A percentile compares a stretch with the other conserved stretches of the same genome.
Evolutionary conservation across 2,888 invertebrate species (phyloP).

Genomic region (Morpho helenor): DNA sequence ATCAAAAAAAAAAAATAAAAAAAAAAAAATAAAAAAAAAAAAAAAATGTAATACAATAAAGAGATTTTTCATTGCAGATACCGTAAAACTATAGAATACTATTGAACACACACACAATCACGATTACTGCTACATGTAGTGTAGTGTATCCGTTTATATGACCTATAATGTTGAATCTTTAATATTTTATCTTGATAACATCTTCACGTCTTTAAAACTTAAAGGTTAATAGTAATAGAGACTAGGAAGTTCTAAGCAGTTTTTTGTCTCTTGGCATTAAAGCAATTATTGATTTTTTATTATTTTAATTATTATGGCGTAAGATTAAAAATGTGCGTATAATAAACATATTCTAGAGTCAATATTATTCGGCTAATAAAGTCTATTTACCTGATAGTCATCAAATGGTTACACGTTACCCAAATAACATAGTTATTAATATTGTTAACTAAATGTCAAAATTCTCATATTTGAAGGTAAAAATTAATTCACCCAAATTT

Average conservation of each 20-base stretch:
- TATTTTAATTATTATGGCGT: neutral
- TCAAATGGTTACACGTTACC: too few relatives aligned
- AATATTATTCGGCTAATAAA: neutral
- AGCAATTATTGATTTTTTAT: neutral
- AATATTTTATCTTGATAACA: constrained; percentile 2
- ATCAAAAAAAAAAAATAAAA: too few relatives aligned
- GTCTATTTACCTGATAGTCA: too few relatives aligned
- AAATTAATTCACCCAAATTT: too few relatives aligned
- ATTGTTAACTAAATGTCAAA: too few relatives aligned
- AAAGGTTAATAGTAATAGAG: constrained; percentile 5
- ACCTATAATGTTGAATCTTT: constrained; percentile 10
- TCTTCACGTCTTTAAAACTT: constrained; percentile 4
- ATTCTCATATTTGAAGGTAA: too few relatives aligned
- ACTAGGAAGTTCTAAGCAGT: constrained; percentile 4
- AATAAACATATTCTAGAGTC: too few relatives aligned
- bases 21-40: too few relatives aligned
- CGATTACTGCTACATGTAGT: constrained; percentile 7
- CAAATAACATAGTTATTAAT: too few relatives aligned
- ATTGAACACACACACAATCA: constrained; percentile 12
- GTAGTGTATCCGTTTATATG: constrained; percentile 8
- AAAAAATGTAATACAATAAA: constrained; percentile 22
- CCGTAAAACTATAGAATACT: constrained; percentile 11
- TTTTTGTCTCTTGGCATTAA: neutral
- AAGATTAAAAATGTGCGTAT: neutral
- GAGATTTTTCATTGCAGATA: constrained; percentile 11